These are phyloP conservation scores for Sphenodon punctatus DNA, from an alignment of 2,797 vertebrate species.

Conservation along the genomic window DNA sequence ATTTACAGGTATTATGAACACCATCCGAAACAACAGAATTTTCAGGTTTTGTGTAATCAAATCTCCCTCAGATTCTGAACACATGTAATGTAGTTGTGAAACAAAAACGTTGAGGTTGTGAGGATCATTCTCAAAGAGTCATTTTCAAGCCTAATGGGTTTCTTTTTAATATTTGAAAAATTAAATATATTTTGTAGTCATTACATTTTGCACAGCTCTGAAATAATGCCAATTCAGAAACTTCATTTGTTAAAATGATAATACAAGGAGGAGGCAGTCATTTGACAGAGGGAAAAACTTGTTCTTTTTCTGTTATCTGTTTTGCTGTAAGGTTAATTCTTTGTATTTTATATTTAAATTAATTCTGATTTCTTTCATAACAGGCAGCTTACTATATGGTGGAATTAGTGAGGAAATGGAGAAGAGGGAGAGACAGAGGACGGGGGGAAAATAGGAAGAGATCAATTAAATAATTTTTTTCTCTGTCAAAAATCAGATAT, in stretches of 20 bases:
- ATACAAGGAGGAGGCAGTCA: conserved; percentile 46
- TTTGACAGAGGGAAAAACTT: conserved; percentile 47
- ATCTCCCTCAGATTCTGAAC: conserved; percentile 57
- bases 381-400: conserved; percentile 62
- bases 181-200: conserved; percentile 61
- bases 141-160: conserved; percentile 51
- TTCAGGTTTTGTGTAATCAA: conserved; percentile 65
- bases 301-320: conserved; percentile 71
- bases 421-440: conserved; percentile 21
- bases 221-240: conserved; percentile 60
- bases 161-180: conserved; percentile 54
- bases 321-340: conserved; percentile 73
- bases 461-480: conserved; percentile 66
- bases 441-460: conserved; percentile 40
- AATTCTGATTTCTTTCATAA: conserved; percentile 69
- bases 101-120: conserved; percentile 50
- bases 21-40: conserved; percentile 66
- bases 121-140: conserved; percentile 52
- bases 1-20: conserved; percentile 48
- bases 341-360: conserved; percentile 76
- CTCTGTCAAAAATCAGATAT: conserved; percentile 66
- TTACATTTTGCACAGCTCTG: conserved; percentile 62
- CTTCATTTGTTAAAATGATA: conserved; percentile 66
- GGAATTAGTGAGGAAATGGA: conserved; percentile 56
- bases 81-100: conserved; percentile 36